These are phyloP conservation scores for Bombus breviceps DNA, from an alignment of 1,140 invertebrate species.

Conservation along the genomic window DNA sequence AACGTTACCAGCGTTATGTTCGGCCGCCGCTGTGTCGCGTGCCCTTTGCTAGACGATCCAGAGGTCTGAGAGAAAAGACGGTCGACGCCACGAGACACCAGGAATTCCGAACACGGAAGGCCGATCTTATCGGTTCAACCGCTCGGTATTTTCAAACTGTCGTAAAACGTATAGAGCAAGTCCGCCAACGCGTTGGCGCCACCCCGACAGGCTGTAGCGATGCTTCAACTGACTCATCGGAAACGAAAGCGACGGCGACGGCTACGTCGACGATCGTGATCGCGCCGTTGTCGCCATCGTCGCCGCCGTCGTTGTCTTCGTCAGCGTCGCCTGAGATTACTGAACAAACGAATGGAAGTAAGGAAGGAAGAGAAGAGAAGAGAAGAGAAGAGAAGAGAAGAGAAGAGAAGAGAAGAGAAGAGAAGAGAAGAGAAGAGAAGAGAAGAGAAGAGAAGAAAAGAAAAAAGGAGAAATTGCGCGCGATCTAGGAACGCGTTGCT, in stretches of 20 bases:
- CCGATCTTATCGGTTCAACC: background rate
- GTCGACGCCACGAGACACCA: background rate
- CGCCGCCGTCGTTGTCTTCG: no score
- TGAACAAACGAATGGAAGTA: accelerated
- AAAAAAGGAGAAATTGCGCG: accelerated
- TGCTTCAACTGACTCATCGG: slow-evolving; percentile 45
- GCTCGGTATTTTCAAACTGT: background rate
- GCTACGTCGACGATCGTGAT: no score
- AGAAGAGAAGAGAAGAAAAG: background rate
- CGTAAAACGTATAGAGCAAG: background rate
- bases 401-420: background rate
- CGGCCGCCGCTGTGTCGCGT: no score
- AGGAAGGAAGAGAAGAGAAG: background rate
- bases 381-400: background rate
- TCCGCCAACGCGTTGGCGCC: slow-evolving; percentile 28
- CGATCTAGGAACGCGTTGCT: no score
- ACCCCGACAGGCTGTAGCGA: slow-evolving; percentile 12
- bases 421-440: background rate
- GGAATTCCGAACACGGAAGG: background rate
- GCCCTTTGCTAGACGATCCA: no score
- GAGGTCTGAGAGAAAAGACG: background rate
- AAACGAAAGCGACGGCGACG: background rate
- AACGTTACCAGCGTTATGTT: no score
- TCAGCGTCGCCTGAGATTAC: no score
- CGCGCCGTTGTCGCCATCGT: background rate